Evolutionary conservation across 2,113 vertebrate genomes (phyloP).

Genomic region (Coptodon bakossiorum): DNA sequence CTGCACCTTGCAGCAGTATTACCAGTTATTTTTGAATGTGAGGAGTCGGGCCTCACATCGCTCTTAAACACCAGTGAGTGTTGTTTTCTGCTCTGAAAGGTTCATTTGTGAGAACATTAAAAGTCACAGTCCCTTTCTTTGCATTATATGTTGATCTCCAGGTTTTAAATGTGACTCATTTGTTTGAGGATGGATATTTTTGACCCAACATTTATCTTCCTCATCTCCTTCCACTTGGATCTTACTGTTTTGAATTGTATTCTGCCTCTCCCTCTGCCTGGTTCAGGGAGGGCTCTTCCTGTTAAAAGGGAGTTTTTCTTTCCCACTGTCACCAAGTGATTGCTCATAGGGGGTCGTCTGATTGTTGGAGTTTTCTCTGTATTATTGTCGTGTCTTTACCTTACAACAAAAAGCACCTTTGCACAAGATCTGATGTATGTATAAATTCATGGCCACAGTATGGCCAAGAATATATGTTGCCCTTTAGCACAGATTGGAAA

Average conservation of each 20-base stretch:
- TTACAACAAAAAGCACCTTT: not conserved
- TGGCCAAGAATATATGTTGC: not conserved
- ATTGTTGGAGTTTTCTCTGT: not conserved
- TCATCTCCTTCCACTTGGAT: not conserved
- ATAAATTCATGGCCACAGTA: not conserved
- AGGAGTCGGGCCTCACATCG: not conserved
- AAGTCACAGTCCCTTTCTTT: not conserved
- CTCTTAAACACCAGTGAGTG: not conserved
- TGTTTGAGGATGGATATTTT: not conserved
- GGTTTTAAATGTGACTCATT: not conserved
- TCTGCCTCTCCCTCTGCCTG: not conserved
- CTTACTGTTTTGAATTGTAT: not conserved
- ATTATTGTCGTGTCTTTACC: not conserved
- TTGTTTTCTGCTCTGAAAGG: not conserved
- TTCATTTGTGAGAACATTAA: not conserved
- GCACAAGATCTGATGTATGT: not conserved
- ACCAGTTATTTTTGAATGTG: not conserved
- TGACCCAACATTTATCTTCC: not conserved
- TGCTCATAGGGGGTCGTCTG: not conserved
- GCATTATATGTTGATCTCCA: not conserved
- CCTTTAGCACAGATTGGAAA: not conserved
- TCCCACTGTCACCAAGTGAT: not conserved
- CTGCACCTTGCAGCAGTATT: not conserved
- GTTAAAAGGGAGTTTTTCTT: not conserved
- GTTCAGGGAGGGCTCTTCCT: not conserved